A percentile compares a stretch with the other conserved stretches of the same genome.
phyloP scores from a whole-genome alignment of 2,888 invertebrate genomes.

The Carpatolechia fugitivella region DNA sequence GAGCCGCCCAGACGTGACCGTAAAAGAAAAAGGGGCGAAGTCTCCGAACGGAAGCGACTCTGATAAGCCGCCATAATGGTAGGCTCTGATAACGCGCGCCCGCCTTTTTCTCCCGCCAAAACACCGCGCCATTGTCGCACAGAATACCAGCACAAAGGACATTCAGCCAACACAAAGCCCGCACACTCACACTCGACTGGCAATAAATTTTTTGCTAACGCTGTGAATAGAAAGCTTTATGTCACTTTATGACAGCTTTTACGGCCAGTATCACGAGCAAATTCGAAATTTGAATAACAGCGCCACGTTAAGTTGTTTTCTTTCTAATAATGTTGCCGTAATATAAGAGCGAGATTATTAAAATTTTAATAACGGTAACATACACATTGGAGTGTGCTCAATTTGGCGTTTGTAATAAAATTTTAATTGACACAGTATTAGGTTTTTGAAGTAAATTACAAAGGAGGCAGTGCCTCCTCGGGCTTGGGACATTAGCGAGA shows the following conservation, averaged over 20 bases:
- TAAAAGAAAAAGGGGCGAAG: slow-evolving; percentile 76
- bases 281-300: slow-evolving; percentile 1
- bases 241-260: slow-evolving; percentile 40
- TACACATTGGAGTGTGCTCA: slow-evolving; percentile 53
- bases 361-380: slow-evolving; percentile 62
- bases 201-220: slow-evolving; percentile 44
- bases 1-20: slow-evolving; percentile 68
- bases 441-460: slow-evolving; percentile 71
- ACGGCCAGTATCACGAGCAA: slow-evolving; percentile 27
- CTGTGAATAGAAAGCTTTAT: slow-evolving; percentile 8
- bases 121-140: slow-evolving; percentile 68
- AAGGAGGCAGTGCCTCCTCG: slow-evolving; percentile 64
- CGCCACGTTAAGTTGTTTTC: neutral
- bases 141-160: slow-evolving; percentile 65
- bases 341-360: slow-evolving; percentile 42
- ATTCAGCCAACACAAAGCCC: slow-evolving; percentile 38
- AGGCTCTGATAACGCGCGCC: slow-evolving; percentile 71
- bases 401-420: slow-evolving; percentile 66
- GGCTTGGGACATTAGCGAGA: slow-evolving; percentile 61
- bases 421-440: slow-evolving; percentile 75
- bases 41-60: slow-evolving; percentile 61
- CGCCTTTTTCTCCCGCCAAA: slow-evolving; percentile 77
- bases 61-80: slow-evolving; percentile 79
- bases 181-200: slow-evolving; percentile 47
- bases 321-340: neutral